Percentiles rank a stretch among this genome's conserved stretches.
These are phyloP conservation scores for Phyllostomus discolor DNA, from an alignment of 2,113 vertebrate genomes.

Conservation along the genomic window DNA sequence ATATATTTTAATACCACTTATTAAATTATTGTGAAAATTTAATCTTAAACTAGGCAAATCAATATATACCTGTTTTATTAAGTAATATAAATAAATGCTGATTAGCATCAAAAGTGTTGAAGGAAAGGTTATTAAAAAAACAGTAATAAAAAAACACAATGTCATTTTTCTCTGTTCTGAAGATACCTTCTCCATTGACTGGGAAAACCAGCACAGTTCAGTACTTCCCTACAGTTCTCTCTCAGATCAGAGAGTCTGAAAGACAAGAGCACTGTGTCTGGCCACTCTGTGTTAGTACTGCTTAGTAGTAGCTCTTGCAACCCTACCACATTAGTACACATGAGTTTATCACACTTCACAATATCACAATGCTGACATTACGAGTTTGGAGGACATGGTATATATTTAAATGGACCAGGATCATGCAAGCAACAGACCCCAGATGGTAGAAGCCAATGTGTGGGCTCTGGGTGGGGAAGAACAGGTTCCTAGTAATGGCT, in stretches of 20 bases:
- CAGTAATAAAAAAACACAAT: not conserved
- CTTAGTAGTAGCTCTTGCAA: not conserved
- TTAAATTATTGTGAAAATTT: not conserved
- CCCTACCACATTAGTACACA: not conserved
- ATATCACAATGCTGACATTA: constrained; percentile 3
- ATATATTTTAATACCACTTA: not conserved
- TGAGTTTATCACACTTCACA: not conserved
- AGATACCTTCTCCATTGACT: not conserved
- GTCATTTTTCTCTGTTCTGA: not conserved
- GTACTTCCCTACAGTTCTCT: not conserved
- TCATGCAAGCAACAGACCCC: not conserved
- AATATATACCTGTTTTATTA: not conserved
- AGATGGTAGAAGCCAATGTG: not conserved
- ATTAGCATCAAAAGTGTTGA: not conserved
- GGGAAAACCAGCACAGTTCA: not conserved
- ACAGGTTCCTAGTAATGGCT: not conserved
- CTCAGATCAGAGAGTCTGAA: not conserved
- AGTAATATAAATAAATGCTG: not conserved
- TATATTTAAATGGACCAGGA: not conserved
- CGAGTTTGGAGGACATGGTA: not conserved
- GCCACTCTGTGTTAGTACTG: not conserved
- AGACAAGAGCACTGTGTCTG: not conserved
- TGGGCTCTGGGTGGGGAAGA: not conserved
- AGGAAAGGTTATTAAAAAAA: not conserved
- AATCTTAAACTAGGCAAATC: not conserved